Evolutionary conservation across 1,140 invertebrate genomes (phyloP), one percentile per base, ranked within the genome.

Genomic region (Heliothis subflexa): DNA sequence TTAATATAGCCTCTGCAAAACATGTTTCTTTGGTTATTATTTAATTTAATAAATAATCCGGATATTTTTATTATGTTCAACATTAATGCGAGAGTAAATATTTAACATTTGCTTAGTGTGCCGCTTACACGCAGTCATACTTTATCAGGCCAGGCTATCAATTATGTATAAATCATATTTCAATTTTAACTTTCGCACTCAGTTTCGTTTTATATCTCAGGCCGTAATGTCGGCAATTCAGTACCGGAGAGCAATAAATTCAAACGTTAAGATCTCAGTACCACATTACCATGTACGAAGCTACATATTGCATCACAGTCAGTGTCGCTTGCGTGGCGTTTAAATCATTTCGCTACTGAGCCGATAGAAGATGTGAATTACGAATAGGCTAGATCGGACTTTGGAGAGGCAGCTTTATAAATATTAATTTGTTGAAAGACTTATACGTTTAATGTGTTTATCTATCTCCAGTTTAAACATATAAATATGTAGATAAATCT

Each of bases 301-400:
- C 83, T 82, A 80, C 68, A 80, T 73, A 82, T 83, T 83, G 74
- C 81, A 84, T 85, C 83, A 81, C 71, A 83, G 85, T 72, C 64
- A 80, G 77, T 70, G 55, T 82, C 77, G 78, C 79, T 82, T 82
- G 81, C 85, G 84, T 82, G 77, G 68, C 55, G 62, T 16, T 81
- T 86, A 84, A 80, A 86, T 81, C 72, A 85, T 81, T 85, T 79
- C 55, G 79, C 72, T 80, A 77, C 71, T 76, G 50, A 61, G 70
- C 28, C 33, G 52, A 66, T 50, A 47, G 50, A 73, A 33, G 52
- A 50, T 55, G 73, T 62, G 73, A 75, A 64, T 75, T 75, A 75
- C 59, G 59, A 75, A 62, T 49, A 13, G 73, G 16, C 47, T 40
- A 74, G 50, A 74, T 74, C 40, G 21, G 73, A 33, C 73, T 25